Base-by-base conservation (phyloP, 2,113 vertebrate genomes). In the Stegastes partitus region DNA sequence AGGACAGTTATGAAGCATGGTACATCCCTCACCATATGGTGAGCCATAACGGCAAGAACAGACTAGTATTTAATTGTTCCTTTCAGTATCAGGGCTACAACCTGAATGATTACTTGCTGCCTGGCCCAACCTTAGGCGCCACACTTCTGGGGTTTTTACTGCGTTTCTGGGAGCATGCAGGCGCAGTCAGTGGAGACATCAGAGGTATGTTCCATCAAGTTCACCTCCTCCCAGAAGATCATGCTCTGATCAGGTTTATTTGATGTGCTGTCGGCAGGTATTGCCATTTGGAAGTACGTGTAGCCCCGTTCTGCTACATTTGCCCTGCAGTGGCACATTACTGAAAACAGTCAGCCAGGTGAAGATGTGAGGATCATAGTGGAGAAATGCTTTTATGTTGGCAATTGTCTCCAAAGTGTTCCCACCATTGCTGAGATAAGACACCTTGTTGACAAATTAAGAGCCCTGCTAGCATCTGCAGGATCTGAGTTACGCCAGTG, bases 1-100 rank as follows among this genome's bases (percentile, higher is more conserved):
- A 39, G 11, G 16, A 6, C 25, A 26, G n/a, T 2, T 0, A 4
- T 2, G 62, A 73, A 4, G 3, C 18, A 9, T 81, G 78, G 69
- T 81, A 22, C 11, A 59, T 55, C 1, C 75, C 57, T 1, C 66
- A 77, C 34, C 37, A 69, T 15, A 63, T 75, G 28, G 58, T 75
- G 1, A 18, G 9, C 3, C 65, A 75, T 8, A 75, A 81, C 12
- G 21, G 0, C 0, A 74, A 81, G n/a, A 2, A 59, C n/a, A 54
- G 10, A 16, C 2, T 81, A 1, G 57, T 69, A 0, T 81, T 81
- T 19, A 81, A 58, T 4, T 34, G 56, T 7, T 69, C 11, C 0
- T 74, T 34, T 3, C 4, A 15, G 7, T 18, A 28, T 1, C 4
- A 31, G 7, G 45, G 55, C 0, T 18, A 3, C 5, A 54, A 31